Evolutionary conservation across 2,113 vertebrate genomes (phyloP), one percentile per base, ranked within the genome.

Genomic region (Myiozetetes cayanensis): DNA sequence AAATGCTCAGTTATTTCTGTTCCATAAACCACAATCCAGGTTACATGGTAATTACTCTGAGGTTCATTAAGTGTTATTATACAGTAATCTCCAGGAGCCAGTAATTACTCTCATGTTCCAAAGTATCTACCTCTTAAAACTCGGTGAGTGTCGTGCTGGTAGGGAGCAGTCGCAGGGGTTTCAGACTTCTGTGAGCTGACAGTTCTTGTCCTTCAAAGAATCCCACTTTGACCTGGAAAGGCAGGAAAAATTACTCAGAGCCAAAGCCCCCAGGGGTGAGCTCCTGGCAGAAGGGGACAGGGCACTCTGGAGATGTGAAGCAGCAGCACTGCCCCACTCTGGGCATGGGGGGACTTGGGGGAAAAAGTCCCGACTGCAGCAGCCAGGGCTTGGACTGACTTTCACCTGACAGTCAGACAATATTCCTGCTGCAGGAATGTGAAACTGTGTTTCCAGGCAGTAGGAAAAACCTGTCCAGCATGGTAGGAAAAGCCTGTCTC

Each of bases 1-100:
- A 92, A 96, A 85, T 82, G 77, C 94, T 86, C 2, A 4, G 93
- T 97, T 97, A 97, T 97, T 97, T 96, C 92, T 85, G 91, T 85
- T 92, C 86, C 15, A 19, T 89, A 96, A 96, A 95, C 96, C 96
- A 68, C 90, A 96, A 91, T 84, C 84, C 93, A 61, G 77, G 89
- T 92, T 95, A 93, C 79, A 41, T 35, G 59, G 92, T 94, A 97
- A 97, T 96, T 97, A 96, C 94, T 97, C 87, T 87, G 92, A 85
- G 93, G 79, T 93, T 94, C 97, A 96, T 98, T 97, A 97, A 97
- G 89, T 96, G 83, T 94, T 97, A 97, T 97, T 97, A 96, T 70
- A 88, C 83, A 89, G 94, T 93, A 96, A 95, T 93, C 73, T 85
- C 85, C 90, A 95, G 87, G 93, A 97, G 89, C 89, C 97, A 96